Evolutionary conservation across 2,888 invertebrate species (phyloP), one percentile per base, ranked within the genome.

Genomic region (Drosophila differens): DNA sequence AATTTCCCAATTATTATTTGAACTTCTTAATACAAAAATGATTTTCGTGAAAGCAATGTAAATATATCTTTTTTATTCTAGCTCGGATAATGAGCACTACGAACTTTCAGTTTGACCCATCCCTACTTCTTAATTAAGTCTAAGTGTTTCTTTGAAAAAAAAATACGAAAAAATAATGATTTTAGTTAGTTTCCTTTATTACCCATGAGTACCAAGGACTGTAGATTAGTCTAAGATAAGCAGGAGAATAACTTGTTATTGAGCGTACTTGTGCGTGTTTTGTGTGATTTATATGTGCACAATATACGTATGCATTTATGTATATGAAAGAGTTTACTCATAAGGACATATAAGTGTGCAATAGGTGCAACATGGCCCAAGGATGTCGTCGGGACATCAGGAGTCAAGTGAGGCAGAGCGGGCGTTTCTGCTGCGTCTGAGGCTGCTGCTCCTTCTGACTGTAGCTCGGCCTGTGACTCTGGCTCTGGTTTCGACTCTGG

Each of bases 311-410:
- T 22, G 51, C 14, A 33, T 19, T 33, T n/a, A 52, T 28, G 22
- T 32, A 35, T 60, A 54, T 41, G 49, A 9, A 49, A 60, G 58
- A 52, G 32, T 35, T 30, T 30, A 66, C 47, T 44, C 22, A n/a
- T 57, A 54, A 61, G 67, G 37, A 62, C 64, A 33, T 32, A 53
- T 44, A 62, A 65, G 65, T 49, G 39, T 44, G 59, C 54, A 55
- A 63, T 65, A 72, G 68, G 78, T 72, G 78, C 81, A 62, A 78
- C 69, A 73, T 57, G 22, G 60, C 60, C 54, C 30, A 51, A 64
- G 65, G 69, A 70, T 76, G 76, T 65, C 53, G 72, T 41, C 49
- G 44, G 44, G n/a, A 39, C 44, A 61, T 35, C 47, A 7, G 58
- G 47, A 80, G 55, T 37, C 64, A 28, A 55, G 47, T 28, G 16